Evolutionary conservation across 2,888 invertebrate species (phyloP), one percentile per base, ranked within the genome.

Genomic region (Chymomyza amoena): DNA sequence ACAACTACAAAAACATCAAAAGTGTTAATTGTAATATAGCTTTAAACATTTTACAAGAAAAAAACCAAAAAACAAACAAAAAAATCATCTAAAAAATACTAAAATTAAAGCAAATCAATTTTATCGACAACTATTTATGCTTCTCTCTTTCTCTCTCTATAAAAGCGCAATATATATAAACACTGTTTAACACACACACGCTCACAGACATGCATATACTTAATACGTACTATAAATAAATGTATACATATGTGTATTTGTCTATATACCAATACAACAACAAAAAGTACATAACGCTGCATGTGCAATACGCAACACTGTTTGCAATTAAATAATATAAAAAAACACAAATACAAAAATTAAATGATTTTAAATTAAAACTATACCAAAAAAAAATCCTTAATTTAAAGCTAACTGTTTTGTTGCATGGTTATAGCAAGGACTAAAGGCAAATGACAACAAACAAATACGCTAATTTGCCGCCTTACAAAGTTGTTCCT

Each of bases 201-300:
- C 54, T 9, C 25, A 4, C 25, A 25, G 25, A 25, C 25, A 25
- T 25, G 25, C 25, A 25, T 25, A 25, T 4, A 25, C 25, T 25
- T 25, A 2, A 4, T n/a, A 25, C 25, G 25, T 25, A 25, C 50
- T 68, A 68, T 68, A 56, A 51, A 57, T 68, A 68, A 68, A 57
- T 68, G 68, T n/a, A 67, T 36, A 59, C 67, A 68, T 68, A 52
- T 68, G 52, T 59, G 68, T 67, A 69, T 68, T 39, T 68, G 59
- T 69, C 67, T 32, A 32, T 32, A 32, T 32, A 32, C 32, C 32
- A 32, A 18, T 57, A 18, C 57, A 57, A 57, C 7, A 57, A 57
- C 7, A 57, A 57, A 0, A 32, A 32, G 7, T 6, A 25, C 15
- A 61, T 32, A 32, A 7, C 9, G 32, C 32, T 32, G 32, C 32